Evolutionary conservation across 2,797 vertebrate genomes (phyloP).

Genomic region (Alca torda): DNA sequence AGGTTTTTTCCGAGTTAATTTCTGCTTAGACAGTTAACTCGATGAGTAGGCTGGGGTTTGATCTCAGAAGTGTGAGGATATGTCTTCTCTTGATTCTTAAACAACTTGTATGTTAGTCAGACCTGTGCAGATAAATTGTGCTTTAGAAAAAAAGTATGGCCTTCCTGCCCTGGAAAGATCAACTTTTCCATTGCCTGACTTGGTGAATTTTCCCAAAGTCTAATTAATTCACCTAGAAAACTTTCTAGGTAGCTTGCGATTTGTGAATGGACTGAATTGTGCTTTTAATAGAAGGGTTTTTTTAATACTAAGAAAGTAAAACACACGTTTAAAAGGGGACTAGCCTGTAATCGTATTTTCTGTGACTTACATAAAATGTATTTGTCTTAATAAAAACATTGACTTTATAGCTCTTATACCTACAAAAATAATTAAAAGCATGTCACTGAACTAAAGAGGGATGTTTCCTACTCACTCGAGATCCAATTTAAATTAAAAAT

Average conservation of each 20-base stretch:
- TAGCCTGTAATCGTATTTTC: not conserved
- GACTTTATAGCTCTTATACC: not conserved
- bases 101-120: not conserved
- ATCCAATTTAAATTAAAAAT: slow-evolving; percentile 55
- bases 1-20: not conserved
- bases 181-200: not conserved
- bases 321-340: not conserved
- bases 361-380: not conserved
- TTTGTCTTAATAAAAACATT: slow-evolving; percentile 24
- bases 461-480: slow-evolving; percentile 16
- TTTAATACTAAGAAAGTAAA: not conserved
- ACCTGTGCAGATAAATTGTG: not conserved
- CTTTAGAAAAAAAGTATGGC: not conserved
- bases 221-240: not conserved
- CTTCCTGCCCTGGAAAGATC: not conserved
- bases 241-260: not conserved
- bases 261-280: not conserved
- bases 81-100: not conserved
- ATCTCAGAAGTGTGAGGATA: not conserved
- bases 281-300: not conserved
- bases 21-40: not conserved
- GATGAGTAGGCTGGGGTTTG: not conserved
- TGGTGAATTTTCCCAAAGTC: not conserved
- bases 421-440: slow-evolving; percentile 28
- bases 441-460: not conserved